These are phyloP conservation scores for Nyctalus aviator DNA, from an alignment of 2,797 vertebrate species.

Conservation along the genomic window DNA sequence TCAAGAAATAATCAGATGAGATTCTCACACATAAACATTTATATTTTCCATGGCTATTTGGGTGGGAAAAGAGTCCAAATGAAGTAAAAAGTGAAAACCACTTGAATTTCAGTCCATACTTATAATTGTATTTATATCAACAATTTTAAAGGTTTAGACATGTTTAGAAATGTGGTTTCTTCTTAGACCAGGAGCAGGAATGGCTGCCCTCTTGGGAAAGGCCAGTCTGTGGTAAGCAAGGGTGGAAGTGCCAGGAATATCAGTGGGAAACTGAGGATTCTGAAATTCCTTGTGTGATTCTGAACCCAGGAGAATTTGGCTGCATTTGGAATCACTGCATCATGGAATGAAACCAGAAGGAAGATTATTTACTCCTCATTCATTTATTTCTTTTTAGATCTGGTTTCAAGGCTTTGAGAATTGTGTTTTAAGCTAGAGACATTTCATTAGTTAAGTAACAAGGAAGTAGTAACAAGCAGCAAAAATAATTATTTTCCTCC, in stretches of 20 bases:
- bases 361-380: neutral
- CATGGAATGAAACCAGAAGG: neutral
- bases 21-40: constrained; percentile 8
- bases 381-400: neutral
- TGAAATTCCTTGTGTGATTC: neutral
- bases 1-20: constrained; percentile 63
- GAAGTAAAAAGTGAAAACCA: constrained; percentile 68
- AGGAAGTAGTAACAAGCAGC: neutral
- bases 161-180: constrained; percentile 66
- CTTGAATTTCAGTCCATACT: constrained; percentile 53
- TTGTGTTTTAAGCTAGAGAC: neutral
- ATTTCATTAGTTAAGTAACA: constrained; percentile 6
- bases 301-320: constrained; percentile 24
- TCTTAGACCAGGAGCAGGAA: constrained; percentile 15
- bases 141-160: constrained; percentile 48
- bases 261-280: neutral
- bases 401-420: constrained; percentile 21
- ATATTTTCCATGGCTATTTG: constrained; percentile 37
- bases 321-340: neutral
- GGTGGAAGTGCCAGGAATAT: neutral
- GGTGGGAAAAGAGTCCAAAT: constrained; percentile 39
- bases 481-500: neutral
- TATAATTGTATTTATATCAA: constrained; percentile 49
- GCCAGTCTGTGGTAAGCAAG: neutral
- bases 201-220: neutral